Evolutionary conservation across 2,888 invertebrate species (phyloP).

Genomic region (Trichacis sp.): DNA sequence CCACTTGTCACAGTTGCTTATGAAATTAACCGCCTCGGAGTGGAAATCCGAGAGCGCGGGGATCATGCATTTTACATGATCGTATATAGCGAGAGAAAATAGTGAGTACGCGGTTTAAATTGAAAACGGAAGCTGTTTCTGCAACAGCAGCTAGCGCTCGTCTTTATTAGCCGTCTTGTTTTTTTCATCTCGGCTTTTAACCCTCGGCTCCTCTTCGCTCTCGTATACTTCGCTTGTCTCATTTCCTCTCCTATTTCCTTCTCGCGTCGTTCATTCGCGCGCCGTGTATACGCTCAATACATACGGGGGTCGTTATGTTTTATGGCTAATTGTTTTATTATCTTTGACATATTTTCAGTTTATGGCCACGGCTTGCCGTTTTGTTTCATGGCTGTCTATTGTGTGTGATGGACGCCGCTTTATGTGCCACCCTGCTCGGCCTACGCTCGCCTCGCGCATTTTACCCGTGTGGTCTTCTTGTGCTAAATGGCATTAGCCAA

Average conservation of each 20-base stretch:
- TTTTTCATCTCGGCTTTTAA: constrained; percentile 16
- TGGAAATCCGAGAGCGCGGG: background rate
- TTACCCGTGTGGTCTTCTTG: constrained; percentile 24
- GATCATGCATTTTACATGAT: background rate
- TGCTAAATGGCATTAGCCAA: constrained; percentile 33
- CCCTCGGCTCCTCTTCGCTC: constrained; percentile 42
- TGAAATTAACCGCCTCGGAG: background rate
- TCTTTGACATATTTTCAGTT: constrained; percentile 69
- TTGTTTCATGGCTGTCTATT: constrained; percentile 66
- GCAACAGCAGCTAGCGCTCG: constrained; percentile 36
- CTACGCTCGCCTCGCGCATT: constrained; percentile 38
- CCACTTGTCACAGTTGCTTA: constrained; percentile 2
- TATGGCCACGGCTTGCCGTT: constrained; percentile 63
- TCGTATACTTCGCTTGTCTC: constrained; percentile 25
- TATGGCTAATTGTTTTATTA: constrained; percentile 70
- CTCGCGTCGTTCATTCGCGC: constrained; percentile 40
- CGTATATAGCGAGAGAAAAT: background rate
- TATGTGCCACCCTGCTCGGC: constrained; percentile 55
- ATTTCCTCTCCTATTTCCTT: constrained; percentile 23
- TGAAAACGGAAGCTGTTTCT: constrained; percentile 14
- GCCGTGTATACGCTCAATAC: constrained; percentile 49
- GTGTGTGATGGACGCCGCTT: constrained; percentile 65
- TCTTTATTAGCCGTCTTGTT: constrained; percentile 31
- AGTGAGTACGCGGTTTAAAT: constrained; percentile 1
- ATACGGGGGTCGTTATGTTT: constrained; percentile 68